Conservation (phyloP, 2,888 invertebrate genomes). For the Leptopilina drosophilae region DNA sequence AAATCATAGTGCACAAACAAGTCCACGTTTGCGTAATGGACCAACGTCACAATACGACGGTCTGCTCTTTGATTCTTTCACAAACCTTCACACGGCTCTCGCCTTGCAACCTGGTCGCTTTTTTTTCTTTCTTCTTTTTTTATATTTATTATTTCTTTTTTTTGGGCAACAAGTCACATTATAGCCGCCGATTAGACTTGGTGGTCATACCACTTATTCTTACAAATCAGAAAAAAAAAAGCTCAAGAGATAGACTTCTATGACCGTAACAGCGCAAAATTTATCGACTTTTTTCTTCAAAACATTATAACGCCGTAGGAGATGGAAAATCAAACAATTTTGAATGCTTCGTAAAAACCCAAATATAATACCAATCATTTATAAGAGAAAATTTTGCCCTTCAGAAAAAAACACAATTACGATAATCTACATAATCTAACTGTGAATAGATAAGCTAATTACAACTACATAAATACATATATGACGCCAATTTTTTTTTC, state of each 20-base stretch:
- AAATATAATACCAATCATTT: too few species aligned
- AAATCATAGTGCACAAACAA: slow-evolving; percentile 61
- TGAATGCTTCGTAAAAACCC: background rate
- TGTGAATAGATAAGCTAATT: too few species aligned
- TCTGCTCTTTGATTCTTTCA: slow-evolving; percentile 71
- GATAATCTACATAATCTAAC: too few species aligned
- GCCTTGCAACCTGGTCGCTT: slow-evolving; percentile 59
- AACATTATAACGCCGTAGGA: background rate
- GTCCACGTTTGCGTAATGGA: slow-evolving; percentile 73
- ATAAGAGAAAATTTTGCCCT: too few species aligned
- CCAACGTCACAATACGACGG: slow-evolving; percentile 70
- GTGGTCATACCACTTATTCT: slow-evolving; percentile 48
- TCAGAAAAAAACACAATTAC: too few species aligned
- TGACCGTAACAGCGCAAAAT: slow-evolving; percentile 43
- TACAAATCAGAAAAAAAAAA: background rate
- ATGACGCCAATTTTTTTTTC: too few species aligned
- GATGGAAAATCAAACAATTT: slow-evolving; percentile 25
- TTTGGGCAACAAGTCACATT: slow-evolving; percentile 44
- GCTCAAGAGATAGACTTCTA: slow-evolving; percentile 23
- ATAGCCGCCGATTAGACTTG: slow-evolving; percentile 12
- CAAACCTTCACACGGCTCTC: slow-evolving; percentile 71
- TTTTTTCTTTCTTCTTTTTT: background rate
- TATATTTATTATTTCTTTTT: slow-evolving; percentile 45
- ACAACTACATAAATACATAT: too few species aligned
- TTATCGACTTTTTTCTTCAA: slow-evolving; percentile 40